Base-by-base conservation (phyloP, 2,888 invertebrate genomes). In the Vanessa cardui region DNA sequence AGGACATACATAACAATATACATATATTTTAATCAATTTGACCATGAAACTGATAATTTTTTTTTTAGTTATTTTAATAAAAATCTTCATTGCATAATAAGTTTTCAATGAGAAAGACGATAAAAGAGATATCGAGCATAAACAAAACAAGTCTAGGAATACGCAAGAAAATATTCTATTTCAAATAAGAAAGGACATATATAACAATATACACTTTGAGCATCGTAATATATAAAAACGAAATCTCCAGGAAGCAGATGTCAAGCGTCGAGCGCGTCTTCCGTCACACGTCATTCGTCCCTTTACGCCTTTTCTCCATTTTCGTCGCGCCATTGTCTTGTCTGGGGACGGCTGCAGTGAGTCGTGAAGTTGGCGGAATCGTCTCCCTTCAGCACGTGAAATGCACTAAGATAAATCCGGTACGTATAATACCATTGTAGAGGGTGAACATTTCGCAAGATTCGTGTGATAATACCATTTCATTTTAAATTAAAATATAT, bases 241-340 rank as follows among this genome's bases (percentile, higher is more conserved):
- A 21, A 33, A 64, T 26, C 49, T 64, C 67, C 62, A 66, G 72
- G 72, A 72, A 69, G 63, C 68, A 71, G 70, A 67, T 70, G 66
- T 65, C 62, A 47, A 56, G 45, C 70, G 65, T 70, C 68, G 70
- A 65, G 70, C 71, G 45, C 58, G 50, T 20, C 69, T 65, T 70
- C 69, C 69, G 73, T 68, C 64, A 66, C 68, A 63, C 65, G 71
- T 72, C 72, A 62, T 66, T 70, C 71, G 65, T 58, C 47, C 63
- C 50, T 62, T 54, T 52, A 45, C 54, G 21, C 58, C 58, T 56
- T 54, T 54, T 60, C 67, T 50, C 69, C 62, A 62, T 64, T 63
- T 60, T 45, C 59, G 60, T 60, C 49, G 49, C 63, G 31, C 66
- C 69, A 66, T 72, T 72, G 71, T 72, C 70, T 70, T 61, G 54